Evolutionary conservation across 1,140 invertebrate species (phyloP), one percentile per base, ranked within the genome.

Genomic region (Penaeus indicus): DNA sequence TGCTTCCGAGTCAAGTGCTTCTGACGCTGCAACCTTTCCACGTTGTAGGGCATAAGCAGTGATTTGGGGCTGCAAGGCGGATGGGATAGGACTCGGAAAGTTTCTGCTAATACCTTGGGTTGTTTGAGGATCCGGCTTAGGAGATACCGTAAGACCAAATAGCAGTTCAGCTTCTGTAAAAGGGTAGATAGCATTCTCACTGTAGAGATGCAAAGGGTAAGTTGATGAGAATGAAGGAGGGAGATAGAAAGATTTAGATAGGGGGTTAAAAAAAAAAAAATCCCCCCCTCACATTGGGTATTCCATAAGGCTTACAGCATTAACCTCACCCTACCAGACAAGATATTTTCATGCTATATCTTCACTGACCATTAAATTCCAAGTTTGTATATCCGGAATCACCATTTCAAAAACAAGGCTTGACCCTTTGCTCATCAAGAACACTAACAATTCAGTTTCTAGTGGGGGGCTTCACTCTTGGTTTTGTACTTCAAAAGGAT

Each of bases 401-500:
- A 54, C 54, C 54, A 54, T 54, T 13, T 54, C 54, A 54, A 54
- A 54, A 54, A 54, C 16, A 54, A 54, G 16, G 54, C 54, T n/a
- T 54, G 54, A 16, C 8, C 11, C 54, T n/a, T 54, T 54, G 54
- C 54, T 16, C 54, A 54, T 13, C 21, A 79, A 21, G 32, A 25
- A 18, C 19, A 25, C 32, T 25, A 38, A n/a, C n/a, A 32, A 13
- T 25, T 62, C 60, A 81, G 67, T 80, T 88, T 11, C 54, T 84
- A 88, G 32, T 88, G 87, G 0, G 69, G 69, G 19, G n/a, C 64
- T 64, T 88, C 86, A 63, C 90, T 89, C 42, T 90, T 96, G 92
- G 96, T 96, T 92, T 97, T 96, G 93, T 98, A 99, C 92, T 98
- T 98, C 84, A 96, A 94, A 42, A 99, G 93, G 11, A 98, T 93